Evolutionary conservation across 2,888 invertebrate species (phyloP), one percentile per base, ranked within the genome.

Genomic region (Orthosia cruda): DNA sequence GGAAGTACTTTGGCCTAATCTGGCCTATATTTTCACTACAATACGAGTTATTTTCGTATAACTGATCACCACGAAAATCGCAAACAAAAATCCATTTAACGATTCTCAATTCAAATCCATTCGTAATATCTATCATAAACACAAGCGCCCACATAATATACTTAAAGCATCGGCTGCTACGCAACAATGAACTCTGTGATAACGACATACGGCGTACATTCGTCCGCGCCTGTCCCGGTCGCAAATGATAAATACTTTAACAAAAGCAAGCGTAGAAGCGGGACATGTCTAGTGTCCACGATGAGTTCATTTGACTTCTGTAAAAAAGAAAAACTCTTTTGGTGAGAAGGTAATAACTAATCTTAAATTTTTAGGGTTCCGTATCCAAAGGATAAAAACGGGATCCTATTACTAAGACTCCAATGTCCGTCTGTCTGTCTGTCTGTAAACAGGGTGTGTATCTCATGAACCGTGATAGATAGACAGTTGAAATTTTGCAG

Each of bases 241-340:
- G 80, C 77, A 80, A 77, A 80, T 59, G 11, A 82, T 68, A 79
- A 67, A 67, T 61, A 76, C 61, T 67, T 77, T 88, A 95, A 92
- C 96, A 96, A 91, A 96, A 96, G 89, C 96, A 96, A 85, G 95
- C 95, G 93, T 95, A 96, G 82, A 96, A 91, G 81, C 93, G 92
- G 75, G 96, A 95, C 92, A 95, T 86, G 89, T 96, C 95, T 74
- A 95, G 86, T 52, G 91, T 92, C 95, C 95, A 95, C 79, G 90
- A 89, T 83, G 93, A 90, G 89, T 93, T 83, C 82, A 91, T 70
- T 83, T 92, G 91, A 83, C 88, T 94, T 94, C 96, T 96, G 92
- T 18, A 47, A 23, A 18, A 49, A 12, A 47, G 0, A 26, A 18
- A 63, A 45, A 47, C 16, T 4, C 3, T 2, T 4, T 23, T 45